These are phyloP conservation scores for Nyctereutes procyonoides DNA, from an alignment of 2,113 vertebrate species.

Conservation along the genomic window DNA sequence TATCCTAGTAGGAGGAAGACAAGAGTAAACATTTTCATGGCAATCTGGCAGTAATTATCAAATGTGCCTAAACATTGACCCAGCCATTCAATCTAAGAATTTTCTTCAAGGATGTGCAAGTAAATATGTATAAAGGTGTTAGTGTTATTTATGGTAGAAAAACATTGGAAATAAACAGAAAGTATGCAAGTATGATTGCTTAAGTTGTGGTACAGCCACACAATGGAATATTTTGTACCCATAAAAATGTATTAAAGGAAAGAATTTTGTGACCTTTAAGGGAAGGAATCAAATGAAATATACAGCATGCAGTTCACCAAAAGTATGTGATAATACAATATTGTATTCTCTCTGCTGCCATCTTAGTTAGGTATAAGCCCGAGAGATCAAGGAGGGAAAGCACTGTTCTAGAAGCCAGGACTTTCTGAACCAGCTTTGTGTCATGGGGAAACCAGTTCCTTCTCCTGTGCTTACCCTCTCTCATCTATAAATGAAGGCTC, in stretches of 20 bases:
- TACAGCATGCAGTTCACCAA: background rate
- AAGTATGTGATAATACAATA: background rate
- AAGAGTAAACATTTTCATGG: background rate
- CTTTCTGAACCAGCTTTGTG: background rate
- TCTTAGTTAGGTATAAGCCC: background rate
- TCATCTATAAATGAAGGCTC: background rate
- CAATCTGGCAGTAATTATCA: background rate
- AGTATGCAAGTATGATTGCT: background rate
- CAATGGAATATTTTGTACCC: background rate
- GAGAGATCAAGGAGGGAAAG: background rate
- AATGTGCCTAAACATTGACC: background rate
- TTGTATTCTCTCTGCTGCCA: background rate
- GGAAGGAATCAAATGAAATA: background rate
- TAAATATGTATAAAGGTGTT: background rate
- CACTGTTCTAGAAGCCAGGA: background rate
- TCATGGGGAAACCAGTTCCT: background rate
- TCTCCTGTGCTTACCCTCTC: background rate
- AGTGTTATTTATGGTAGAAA: background rate
- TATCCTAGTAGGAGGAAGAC: background rate
- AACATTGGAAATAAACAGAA: background rate
- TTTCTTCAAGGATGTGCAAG: background rate
- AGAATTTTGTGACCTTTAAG: background rate
- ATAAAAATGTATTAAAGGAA: background rate
- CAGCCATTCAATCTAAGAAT: background rate
- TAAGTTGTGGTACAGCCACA: background rate